Base-by-base conservation (phyloP, 2,113 vertebrate species). In the Cyanistes caeruleus region DNA sequence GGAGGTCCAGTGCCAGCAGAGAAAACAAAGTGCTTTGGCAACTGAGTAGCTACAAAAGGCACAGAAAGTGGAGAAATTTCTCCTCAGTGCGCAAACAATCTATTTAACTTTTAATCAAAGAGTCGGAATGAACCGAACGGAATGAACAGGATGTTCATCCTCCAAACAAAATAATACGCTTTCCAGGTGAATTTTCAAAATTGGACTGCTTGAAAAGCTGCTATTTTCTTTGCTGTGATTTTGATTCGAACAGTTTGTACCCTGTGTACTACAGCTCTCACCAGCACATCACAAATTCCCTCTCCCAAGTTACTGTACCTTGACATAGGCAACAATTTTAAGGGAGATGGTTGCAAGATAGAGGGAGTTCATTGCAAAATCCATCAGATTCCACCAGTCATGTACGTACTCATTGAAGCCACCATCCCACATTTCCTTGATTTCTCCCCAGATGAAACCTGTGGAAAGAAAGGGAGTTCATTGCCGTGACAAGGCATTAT, bases 391-490 rank as follows among this genome's bases (percentile, higher is more conserved):
- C 99, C 99, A 99, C 99, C 99, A 99, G 96, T 99, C 99, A 5
- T 99, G 99, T 33, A 99, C 98, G 2, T 99, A 99, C 96, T 99
- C 99, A 55, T 98, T 99, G 98, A 99, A 99, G 87, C 99, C 99
- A 48, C 99, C 99, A 48, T 99, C 99, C 99, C 99, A 99, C 99
- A 99, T 99, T 94, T 99, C 99, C 74, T 99, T 99, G 95, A 99
- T 99, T 98, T 99, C 99, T 88, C 99, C 99, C 99, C 99, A 99
- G 96, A 99, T 99, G 96, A 99, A 99, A 95, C 99, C 99, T 99
- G 95, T 67, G 31, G 67, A 87, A 78, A 90, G 77, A 95, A 69
- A 95, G 60, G 31, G 51, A 82, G 44, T 84, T 96, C 39, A 83
- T 11, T 93, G 87, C 35, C 81, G 79, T 7, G 84, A 52, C 18